phyloP scores from a whole-genome alignment of 1,140 invertebrate genomes.

The Stenopsyche tienmushanensis region DNA sequence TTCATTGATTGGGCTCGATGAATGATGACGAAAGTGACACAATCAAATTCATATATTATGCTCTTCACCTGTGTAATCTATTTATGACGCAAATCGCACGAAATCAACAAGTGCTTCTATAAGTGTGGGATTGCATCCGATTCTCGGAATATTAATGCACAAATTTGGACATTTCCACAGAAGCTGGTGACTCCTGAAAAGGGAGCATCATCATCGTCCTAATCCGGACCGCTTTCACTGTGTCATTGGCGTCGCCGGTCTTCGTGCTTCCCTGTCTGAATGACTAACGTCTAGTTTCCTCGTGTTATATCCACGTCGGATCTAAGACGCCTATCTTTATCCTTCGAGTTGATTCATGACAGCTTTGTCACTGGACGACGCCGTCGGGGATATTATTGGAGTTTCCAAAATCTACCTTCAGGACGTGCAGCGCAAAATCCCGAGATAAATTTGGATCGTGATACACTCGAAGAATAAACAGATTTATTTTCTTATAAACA shows the following conservation, averaged over 20 bases:
- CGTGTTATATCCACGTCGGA: neutral
- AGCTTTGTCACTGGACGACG: too few relatives aligned
- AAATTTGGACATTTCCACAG: neutral
- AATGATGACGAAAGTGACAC: too few relatives aligned
- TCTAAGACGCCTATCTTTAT: slow-evolving; percentile 7
- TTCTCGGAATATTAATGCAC: too few relatives aligned
- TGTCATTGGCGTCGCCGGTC: neutral
- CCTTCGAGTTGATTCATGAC: slow-evolving; percentile 10
- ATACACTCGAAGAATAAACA: too few relatives aligned
- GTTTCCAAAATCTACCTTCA: neutral
- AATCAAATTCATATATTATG: too few relatives aligned
- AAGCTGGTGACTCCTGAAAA: neutral
- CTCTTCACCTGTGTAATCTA: too few relatives aligned
- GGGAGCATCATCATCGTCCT: neutral
- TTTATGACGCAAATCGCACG: neutral
- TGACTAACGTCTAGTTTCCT: slow-evolving; percentile 2
- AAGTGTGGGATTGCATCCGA: too few relatives aligned
- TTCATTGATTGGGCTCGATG: too few relatives aligned
- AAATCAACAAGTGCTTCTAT: too few relatives aligned
- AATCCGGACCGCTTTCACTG: neutral
- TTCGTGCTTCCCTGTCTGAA: neutral
- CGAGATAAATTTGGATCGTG: neutral
- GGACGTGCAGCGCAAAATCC: neutral
- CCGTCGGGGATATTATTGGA: slow-evolving; percentile 12
- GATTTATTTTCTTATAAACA: too few relatives aligned